phyloP scores from a whole-genome alignment of 2,113 vertebrate species.

The Xiphophorus couchianus region DNA sequence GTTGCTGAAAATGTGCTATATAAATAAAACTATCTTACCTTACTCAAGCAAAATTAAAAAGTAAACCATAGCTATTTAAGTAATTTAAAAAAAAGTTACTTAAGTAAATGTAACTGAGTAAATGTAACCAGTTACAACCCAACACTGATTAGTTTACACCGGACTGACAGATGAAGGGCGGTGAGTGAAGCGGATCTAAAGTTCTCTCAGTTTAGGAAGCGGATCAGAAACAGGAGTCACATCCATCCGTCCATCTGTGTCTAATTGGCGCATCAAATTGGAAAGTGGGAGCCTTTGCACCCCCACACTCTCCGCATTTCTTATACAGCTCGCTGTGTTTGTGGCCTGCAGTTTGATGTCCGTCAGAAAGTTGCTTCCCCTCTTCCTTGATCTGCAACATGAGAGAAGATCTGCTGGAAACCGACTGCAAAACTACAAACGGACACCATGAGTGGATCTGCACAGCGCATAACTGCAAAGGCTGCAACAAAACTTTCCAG shows the following conservation, averaged over 20 bases:
- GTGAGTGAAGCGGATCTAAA: constrained; percentile 15
- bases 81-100: too few relatives aligned
- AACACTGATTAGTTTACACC: background rate
- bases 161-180: constrained; percentile 57
- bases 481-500: constrained; percentile 71
- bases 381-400: constrained; percentile 43
- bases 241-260: constrained; percentile 52
- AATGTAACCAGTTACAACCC: too few relatives aligned
- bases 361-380: constrained; percentile 32
- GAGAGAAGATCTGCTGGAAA: constrained; percentile 33
- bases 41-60: too few relatives aligned
- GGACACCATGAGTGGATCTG: constrained; percentile 29
- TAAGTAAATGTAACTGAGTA: too few relatives aligned
- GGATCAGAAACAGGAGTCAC: constrained; percentile 71
- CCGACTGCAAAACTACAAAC: constrained; percentile 32
- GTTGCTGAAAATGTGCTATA: too few relatives aligned
- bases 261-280: constrained; percentile 63
- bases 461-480: constrained; percentile 42
- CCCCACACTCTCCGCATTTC: constrained; percentile 18
- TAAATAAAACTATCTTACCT: too few relatives aligned
- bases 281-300: constrained; percentile 37
- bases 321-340: constrained; percentile 40
- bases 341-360: constrained; percentile 43
- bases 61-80: too few relatives aligned
- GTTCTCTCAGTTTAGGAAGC: constrained; percentile 69